phyloP scores from a whole-genome alignment of 2,888 invertebrate species.

The Phyto melanocephala region DNA sequence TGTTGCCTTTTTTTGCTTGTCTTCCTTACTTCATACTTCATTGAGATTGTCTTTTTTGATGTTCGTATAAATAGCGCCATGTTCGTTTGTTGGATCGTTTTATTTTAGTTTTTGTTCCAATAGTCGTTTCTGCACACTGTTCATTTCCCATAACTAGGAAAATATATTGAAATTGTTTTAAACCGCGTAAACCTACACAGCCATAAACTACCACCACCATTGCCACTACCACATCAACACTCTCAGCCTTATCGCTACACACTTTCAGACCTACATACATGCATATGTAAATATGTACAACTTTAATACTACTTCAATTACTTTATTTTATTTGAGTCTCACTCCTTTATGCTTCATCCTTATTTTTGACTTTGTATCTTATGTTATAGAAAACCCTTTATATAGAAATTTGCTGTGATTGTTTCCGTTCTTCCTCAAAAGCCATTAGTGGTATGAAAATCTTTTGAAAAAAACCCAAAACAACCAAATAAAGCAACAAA shows the following conservation, averaged over 20 bases:
- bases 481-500: neutral
- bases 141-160: constrained; percentile 24
- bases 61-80: constrained; percentile 15
- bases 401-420: constrained; percentile 53
- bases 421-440: constrained; percentile 48
- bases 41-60: constrained; percentile 42
- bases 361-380: neutral
- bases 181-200: constrained; percentile 52
- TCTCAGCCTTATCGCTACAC: neutral
- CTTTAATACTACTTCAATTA: neutral
- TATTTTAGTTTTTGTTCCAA: neutral
- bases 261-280: neutral
- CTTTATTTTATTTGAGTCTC: neutral
- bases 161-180: constrained; percentile 49
- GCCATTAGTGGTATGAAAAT: constrained; percentile 52
- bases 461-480: neutral
- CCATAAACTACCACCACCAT: constrained; percentile 25
- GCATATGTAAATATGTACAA: too few species aligned
- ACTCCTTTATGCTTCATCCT: neutral
- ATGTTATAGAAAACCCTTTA: constrained; percentile 29
- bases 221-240: constrained; percentile 6
- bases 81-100: neutral
- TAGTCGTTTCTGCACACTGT: neutral
- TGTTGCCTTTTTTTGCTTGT: neutral
- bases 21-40: constrained; percentile 33